Conservation (phyloP, 2,797 vertebrate species). For the Margarornis squamiger region DNA sequence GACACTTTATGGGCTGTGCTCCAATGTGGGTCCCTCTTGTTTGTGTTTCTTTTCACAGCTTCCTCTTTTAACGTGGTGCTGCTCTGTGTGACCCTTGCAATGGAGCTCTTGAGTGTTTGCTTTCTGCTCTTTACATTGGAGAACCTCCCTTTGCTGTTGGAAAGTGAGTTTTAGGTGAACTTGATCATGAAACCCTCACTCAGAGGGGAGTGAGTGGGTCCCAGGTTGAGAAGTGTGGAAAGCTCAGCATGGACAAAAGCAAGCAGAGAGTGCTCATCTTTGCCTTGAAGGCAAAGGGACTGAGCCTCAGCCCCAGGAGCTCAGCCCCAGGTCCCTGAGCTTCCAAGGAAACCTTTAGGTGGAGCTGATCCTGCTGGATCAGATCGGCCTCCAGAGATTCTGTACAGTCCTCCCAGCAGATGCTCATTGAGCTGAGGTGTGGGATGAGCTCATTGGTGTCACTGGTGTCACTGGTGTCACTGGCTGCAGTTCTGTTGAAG, state of each 20-base stretch:
- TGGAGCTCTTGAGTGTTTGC: constrained; percentile 85
- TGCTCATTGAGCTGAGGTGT: not conserved
- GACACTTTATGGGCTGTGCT: not conserved
- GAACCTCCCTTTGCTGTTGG: constrained; percentile 80
- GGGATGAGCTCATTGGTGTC: not conserved
- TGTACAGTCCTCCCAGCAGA: not conserved
- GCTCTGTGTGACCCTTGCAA: constrained; percentile 76
- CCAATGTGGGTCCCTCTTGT: not conserved
- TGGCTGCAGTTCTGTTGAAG: not conserved
- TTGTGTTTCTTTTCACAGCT: constrained; percentile 72
- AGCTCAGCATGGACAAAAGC: not conserved
- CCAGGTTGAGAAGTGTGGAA: not conserved
- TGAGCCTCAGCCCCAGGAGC: not conserved
- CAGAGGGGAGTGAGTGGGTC: no score
- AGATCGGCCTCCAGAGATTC: not conserved
- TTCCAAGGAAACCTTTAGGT: not conserved
- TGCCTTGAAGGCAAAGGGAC: not conserved
- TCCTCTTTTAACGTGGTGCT: constrained; percentile 81
- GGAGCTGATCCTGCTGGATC: not conserved
- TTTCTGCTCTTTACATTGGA: constrained; percentile 85
- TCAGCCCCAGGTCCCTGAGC: not conserved
- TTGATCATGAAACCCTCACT: not conserved
- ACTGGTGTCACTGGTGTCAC: not conserved
- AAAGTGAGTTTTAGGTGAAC: constrained; percentile 76
- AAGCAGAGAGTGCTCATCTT: not conserved